A percentile compares a stretch with the other conserved stretches of the same genome.
phyloP scores from a whole-genome alignment of 2,113 vertebrate genomes.

The Cygnus buccinator region DNA sequence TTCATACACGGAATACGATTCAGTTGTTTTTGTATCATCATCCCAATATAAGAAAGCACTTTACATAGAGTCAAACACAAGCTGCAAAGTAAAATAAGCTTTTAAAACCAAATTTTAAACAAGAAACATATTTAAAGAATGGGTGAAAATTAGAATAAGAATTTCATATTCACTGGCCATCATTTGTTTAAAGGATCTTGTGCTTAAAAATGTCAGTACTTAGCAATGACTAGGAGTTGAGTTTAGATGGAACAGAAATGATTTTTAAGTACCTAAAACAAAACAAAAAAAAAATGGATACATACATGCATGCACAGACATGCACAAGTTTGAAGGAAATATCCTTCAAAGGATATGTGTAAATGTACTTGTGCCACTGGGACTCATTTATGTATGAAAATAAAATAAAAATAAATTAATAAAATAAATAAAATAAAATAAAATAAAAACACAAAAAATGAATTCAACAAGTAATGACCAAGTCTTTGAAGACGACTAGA shows the following conservation, averaged over 20 bases:
- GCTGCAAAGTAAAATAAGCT: not conserved
- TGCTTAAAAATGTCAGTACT: not conserved
- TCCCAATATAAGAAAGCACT: not conserved
- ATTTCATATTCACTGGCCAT: not conserved
- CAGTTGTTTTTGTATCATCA: not conserved
- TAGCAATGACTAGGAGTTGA: not conserved
- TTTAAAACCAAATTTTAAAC: not conserved
- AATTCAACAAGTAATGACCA: not conserved
- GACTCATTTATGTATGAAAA: not conserved
- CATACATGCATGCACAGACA: no score
- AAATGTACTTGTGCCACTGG: not conserved
- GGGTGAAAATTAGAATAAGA: not conserved
- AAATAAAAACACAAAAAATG: no score
- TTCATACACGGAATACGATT: not conserved
- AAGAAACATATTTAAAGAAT: not conserved
- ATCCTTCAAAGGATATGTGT: not conserved
- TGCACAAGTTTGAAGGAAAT: no score
- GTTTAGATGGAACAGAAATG: not conserved
- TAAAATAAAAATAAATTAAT: not conserved
- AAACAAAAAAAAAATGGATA: not conserved
- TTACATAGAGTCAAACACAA: not conserved
- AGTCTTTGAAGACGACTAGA: not conserved
- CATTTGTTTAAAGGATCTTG: not conserved
- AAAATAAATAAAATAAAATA: no score
- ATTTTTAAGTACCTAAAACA: not conserved